Evolutionary conservation across 2,888 invertebrate species (phyloP).

Genomic region (Diplazon laetatorius): DNA sequence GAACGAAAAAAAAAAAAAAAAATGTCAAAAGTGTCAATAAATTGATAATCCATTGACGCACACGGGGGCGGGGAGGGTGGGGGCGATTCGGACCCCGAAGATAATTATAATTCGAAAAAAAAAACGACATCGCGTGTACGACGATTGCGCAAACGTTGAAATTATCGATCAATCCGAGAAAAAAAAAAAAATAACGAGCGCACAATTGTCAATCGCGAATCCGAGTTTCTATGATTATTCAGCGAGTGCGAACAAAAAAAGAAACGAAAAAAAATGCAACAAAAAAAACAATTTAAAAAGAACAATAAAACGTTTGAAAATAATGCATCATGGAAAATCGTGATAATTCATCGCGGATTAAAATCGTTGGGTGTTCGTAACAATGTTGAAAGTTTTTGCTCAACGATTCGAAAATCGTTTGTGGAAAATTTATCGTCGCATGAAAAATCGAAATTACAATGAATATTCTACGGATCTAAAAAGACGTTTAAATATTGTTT

Average conservation of each 20-base stretch:
- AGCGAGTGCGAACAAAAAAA: not conserved
- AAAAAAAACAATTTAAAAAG: no score
- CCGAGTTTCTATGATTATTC: conserved; percentile 4
- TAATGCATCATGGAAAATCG: not conserved
- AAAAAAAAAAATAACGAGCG: conserved; percentile 5
- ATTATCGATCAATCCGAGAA: conserved; percentile 8
- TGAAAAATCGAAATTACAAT: no score
- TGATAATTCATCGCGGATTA: not conserved
- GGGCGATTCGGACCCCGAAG: conserved; percentile 6
- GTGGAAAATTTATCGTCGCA: no score
- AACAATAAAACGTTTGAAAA: no score
- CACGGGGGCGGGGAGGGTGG: no score
- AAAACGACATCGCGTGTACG: not conserved
- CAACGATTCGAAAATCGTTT: no score
- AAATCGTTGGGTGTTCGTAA: not conserved
- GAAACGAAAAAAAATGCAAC: no score
- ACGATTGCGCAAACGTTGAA: conserved; percentile 6
- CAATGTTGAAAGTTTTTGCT: no score
- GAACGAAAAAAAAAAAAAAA: no score
- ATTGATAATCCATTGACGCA: conserved; percentile 9
- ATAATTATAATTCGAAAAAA: not conserved
- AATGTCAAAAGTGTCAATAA: not conserved
- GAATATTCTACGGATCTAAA: no score
- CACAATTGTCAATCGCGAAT: not conserved
- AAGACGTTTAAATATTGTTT: no score